Base-by-base conservation (phyloP, 1,140 invertebrate genomes). In the Maconellicoccus hirsutus region DNA sequence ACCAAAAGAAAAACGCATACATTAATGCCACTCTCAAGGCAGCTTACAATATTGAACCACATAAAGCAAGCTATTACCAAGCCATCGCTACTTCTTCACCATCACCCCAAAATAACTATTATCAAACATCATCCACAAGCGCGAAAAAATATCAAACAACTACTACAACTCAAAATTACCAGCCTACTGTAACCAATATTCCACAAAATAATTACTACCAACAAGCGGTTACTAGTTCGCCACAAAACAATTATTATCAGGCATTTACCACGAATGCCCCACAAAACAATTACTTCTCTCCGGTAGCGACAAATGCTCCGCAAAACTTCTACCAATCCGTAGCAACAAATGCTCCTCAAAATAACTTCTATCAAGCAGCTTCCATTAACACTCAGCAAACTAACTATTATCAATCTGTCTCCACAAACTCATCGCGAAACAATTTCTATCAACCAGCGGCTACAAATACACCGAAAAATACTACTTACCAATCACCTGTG, bases 11-110 rank as follows among this genome's bases (percentile, higher is more conserved):
- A 29, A 59, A 66, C 8, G 70, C 69, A 16, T 72, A 52, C 19
- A 75, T 76, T 52, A 77, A 77, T 70, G 73, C 75, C 0, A 74
- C 76, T 1, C 59, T 76, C 1, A 70, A 73, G 0, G 73, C 76
- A 12, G 73, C 72, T 10, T 77, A 73, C 42, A 76, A 75, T 71
- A 75, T 75, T 66, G 72, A 75, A 19, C 59, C 61, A 26, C 21
- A 22, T 10, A 70, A 72, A 14, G 72, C 69, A 1, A 70, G 70
- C 3, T 38, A 70, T 1, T 69, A 26, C 21, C 21, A 66, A 66
- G 21, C 25, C 4, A 25, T 66, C 3, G 61, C 61, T 22, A 22
- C 52, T 7, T 66, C 61, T 66, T 22, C 61, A 4, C 7, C 3
- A 10, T 12, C 61, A 10, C 61, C 61, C 10, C 10, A 16, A 19